A percentile compares a stretch with the other conserved stretches of the same genome.
Evolutionary conservation across 2,888 invertebrate species (phyloP).

Genomic region (Argyresthia albistria): DNA sequence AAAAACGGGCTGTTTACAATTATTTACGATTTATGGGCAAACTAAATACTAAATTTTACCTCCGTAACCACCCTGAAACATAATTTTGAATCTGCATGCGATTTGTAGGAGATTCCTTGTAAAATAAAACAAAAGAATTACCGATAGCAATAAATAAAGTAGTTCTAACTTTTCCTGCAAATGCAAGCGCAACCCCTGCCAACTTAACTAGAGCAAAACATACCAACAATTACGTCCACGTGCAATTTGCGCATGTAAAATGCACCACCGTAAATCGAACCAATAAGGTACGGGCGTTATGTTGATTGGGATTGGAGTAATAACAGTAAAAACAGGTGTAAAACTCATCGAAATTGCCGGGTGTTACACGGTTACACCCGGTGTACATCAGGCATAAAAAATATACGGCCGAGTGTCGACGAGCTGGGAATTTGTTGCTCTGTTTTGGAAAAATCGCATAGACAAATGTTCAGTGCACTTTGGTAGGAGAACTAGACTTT

Average conservation of each 20-base stretch:
- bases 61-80: neutral
- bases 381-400: too few relatives aligned
- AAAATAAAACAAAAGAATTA: neutral
- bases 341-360: conserved; percentile 4
- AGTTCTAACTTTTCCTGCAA: neutral
- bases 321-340: conserved; percentile 7
- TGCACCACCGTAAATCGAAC: conserved; percentile 1
- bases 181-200: too few relatives aligned
- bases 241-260: conserved; percentile 1
- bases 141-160: neutral
- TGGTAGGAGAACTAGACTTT: too few relatives aligned
- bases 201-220: neutral
- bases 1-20: too few relatives aligned
- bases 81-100: neutral
- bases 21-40: too few relatives aligned
- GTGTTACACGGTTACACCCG: neutral
- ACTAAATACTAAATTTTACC: too few relatives aligned
- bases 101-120: neutral
- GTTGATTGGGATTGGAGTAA: conserved; percentile 7
- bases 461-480: too few relatives aligned
- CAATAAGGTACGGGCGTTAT: conserved; percentile 3
- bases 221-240: neutral
- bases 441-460: too few relatives aligned
- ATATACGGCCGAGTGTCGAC: too few relatives aligned
- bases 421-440: too few relatives aligned